Percentiles rank a stretch among this genome's conserved stretches.
Evolutionary conservation across 2,113 vertebrate species (phyloP).

Genomic region (Embiotoca jacksoni): DNA sequence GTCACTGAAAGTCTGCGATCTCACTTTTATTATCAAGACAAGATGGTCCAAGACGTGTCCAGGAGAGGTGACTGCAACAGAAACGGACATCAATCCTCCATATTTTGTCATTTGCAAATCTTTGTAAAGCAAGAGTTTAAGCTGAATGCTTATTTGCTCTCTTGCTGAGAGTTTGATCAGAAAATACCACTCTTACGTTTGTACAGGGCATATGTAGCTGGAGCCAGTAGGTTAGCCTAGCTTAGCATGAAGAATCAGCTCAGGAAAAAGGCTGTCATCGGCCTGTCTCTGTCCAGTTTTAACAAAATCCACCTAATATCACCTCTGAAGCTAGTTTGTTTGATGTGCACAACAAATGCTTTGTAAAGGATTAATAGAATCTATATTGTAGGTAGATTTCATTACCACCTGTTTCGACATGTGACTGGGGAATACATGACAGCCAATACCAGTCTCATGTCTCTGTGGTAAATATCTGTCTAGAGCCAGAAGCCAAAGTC

Average conservation of each 20-base stretch:
- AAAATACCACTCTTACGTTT: background rate
- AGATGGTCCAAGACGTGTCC: slow-evolving; percentile 26
- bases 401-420: too few relatives aligned
- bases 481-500: background rate
- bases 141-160: background rate
- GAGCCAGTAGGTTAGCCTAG: background rate
- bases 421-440: too few relatives aligned
- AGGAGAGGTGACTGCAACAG: background rate
- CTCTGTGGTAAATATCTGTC: background rate
- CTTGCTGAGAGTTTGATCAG: background rate
- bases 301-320: too few relatives aligned
- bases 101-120: background rate
- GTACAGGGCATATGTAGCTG: background rate
- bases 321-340: too few relatives aligned
- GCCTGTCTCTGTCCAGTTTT: too few relatives aligned
- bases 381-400: too few relatives aligned
- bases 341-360: too few relatives aligned
- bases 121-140: background rate
- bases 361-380: too few relatives aligned
- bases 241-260: background rate
- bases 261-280: background rate
- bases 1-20: slow-evolving; percentile 33
- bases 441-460: background rate
- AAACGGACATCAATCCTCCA: accelerated
- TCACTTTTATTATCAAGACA: slow-evolving; percentile 50